Percentiles rank a stretch among this genome's conserved stretches.
Conservation (phyloP, 1,140 invertebrate genomes). For the Arion vulgaris region DNA sequence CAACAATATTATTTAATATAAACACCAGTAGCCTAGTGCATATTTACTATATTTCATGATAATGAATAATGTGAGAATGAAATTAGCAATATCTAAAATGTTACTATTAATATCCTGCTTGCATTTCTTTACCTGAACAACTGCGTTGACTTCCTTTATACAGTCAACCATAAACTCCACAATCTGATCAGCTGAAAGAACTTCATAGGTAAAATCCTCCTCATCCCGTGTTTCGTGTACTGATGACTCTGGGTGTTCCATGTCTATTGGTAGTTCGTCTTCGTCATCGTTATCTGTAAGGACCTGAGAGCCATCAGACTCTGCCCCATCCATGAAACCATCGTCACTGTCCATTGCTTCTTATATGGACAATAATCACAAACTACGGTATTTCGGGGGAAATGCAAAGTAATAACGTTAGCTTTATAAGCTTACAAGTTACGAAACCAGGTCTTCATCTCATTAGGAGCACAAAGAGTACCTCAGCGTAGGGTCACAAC, state of each 20-base stretch:
- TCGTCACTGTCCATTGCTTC: slow-evolving; percentile 87
- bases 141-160: slow-evolving; percentile 89
- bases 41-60: too few relatives aligned
- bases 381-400: not conserved
- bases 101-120: not conserved
- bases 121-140: slow-evolving; percentile 73
- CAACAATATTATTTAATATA: too few relatives aligned
- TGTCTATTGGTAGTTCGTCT: slow-evolving; percentile 89
- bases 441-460: not conserved
- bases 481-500: not conserved
- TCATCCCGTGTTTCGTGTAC: slow-evolving; percentile 60
- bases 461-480: not conserved
- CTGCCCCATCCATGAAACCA: slow-evolving; percentile 87
- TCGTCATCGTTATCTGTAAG: slow-evolving; percentile 82
- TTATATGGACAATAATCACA: not conserved
- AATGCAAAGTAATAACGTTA: not conserved
- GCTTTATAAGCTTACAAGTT: not conserved
- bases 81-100: too few relatives aligned
- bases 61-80: too few relatives aligned
- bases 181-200: slow-evolving; percentile 95
- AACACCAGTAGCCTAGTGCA: too few relatives aligned
- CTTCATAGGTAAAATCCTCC: slow-evolving; percentile 93
- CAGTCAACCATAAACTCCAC: slow-evolving; percentile 97
- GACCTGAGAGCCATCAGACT: slow-evolving; percentile 81
- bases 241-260: slow-evolving; percentile 78